Percentiles rank a stretch among this genome's conserved stretches.
These are phyloP conservation scores for Scaptodrosophila lebanonensis DNA, from an alignment of 1,140 invertebrate species.

Conservation along the genomic window DNA sequence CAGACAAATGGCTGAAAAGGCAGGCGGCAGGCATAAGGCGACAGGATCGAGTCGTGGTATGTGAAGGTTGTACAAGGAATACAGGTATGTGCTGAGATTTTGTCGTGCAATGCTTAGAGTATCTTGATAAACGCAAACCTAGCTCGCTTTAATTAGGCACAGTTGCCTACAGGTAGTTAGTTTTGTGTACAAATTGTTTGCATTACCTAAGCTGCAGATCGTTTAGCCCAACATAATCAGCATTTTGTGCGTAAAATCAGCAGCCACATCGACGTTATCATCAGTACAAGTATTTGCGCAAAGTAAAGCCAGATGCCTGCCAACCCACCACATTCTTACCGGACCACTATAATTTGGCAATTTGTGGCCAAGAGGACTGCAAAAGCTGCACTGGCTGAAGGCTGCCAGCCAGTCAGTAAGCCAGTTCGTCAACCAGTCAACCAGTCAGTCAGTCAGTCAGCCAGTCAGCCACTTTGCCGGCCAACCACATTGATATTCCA, in stretches of 20 bases:
- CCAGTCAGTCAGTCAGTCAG: slow-evolving; percentile 25
- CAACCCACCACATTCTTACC: slow-evolving; percentile 30
- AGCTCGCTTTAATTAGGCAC: slow-evolving; percentile 12
- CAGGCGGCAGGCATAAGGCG: no score
- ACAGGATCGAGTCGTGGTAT: no score
- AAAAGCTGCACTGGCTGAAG: slow-evolving; percentile 23
- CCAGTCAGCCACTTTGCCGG: slow-evolving; percentile 34
- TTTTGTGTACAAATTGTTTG: not conserved
- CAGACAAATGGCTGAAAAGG: slow-evolving; percentile 16
- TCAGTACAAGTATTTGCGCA: slow-evolving; percentile 67
- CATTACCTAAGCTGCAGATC: not conserved
- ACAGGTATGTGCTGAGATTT: no score
- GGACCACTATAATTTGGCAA: slow-evolving; percentile 45
- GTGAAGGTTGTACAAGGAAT: no score
- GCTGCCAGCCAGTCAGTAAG: slow-evolving; percentile 12
- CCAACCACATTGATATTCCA: slow-evolving; percentile 65
- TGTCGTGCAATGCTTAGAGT: not conserved
- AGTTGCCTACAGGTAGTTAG: not conserved
- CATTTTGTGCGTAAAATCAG: slow-evolving; percentile 62
- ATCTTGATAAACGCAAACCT: no score
- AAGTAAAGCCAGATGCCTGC: slow-evolving; percentile 40
- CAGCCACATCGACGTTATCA: slow-evolving; percentile 55
- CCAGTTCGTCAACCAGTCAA: slow-evolving; percentile 14
- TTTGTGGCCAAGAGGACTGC: slow-evolving; percentile 52
- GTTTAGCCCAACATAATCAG: slow-evolving; percentile 50